Evolutionary conservation across 2,888 invertebrate species (phyloP).

Genomic region (Thumatha senex): DNA sequence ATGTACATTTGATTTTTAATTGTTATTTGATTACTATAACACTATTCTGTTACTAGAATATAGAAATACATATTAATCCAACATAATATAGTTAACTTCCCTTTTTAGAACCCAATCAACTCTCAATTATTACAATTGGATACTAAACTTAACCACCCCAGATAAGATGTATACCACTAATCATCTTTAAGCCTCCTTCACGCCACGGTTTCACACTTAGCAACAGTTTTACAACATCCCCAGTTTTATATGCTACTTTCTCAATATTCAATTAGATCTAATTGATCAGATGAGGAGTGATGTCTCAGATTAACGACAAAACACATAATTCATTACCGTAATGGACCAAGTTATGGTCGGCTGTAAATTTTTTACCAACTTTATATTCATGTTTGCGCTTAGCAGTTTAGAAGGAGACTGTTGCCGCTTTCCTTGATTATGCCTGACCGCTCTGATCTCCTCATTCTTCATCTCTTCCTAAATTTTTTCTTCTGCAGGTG

Average conservation of each 20-base stretch:
- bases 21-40: too few species aligned
- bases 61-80: too few species aligned
- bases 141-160: too few species aligned
- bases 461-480: too few species aligned
- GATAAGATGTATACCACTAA: background rate
- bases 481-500: too few species aligned
- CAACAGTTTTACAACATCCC: slow-evolving; percentile 30
- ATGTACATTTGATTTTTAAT: too few species aligned
- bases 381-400: slow-evolving; percentile 20
- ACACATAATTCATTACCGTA: slow-evolving; percentile 76
- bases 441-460: too few species aligned
- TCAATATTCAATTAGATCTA: slow-evolving; percentile 77
- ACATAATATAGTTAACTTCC: too few species aligned
- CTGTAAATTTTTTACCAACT: slow-evolving; percentile 59
- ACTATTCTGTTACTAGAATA: too few species aligned
- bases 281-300: slow-evolving; percentile 69
- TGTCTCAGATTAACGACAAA: slow-evolving; percentile 60
- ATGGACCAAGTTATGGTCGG: slow-evolving; percentile 67
- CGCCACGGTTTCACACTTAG: slow-evolving; percentile 40
- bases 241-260: slow-evolving; percentile 72
- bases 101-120: too few species aligned
- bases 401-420: background rate
- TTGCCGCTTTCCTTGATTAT: too few species aligned
- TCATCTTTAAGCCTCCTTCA: slow-evolving; percentile 30
- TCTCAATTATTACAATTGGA: too few species aligned